Percentiles rank a stretch among this genome's conserved stretches.
These are phyloP conservation scores for Orius insidiosus DNA, from an alignment of 1,140 invertebrate species.

Conservation along the genomic window DNA sequence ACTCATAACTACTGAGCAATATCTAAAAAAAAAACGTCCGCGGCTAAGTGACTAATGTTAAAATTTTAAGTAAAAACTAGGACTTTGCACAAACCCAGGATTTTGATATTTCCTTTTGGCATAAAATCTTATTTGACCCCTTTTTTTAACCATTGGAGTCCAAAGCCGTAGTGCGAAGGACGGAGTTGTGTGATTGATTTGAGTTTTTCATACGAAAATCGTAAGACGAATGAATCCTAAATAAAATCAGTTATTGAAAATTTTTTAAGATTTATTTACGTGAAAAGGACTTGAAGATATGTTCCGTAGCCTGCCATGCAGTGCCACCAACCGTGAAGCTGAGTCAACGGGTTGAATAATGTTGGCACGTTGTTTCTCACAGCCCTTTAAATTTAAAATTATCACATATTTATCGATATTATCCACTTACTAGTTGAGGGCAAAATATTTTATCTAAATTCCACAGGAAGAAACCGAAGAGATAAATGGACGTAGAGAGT, in stretches of 20 bases:
- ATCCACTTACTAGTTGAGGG: constrained; percentile 20
- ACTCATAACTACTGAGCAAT: too few relatives aligned
- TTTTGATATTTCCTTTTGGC: too few relatives aligned
- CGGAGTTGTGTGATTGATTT: constrained; percentile 7
- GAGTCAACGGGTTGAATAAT: constrained; percentile 18
- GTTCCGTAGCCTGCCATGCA: constrained; percentile 21
- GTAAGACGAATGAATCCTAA: constrained; percentile 20
- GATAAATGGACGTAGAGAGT: constrained; percentile 18
- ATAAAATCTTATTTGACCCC: too few relatives aligned
- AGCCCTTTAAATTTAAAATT: constrained; percentile 18
- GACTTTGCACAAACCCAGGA: too few relatives aligned
- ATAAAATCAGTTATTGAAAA: not conserved
- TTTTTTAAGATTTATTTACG: constrained; percentile 16
- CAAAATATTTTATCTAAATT: constrained; percentile 22
- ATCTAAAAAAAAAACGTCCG: too few relatives aligned
- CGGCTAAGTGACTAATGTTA: too few relatives aligned
- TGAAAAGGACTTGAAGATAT: constrained; percentile 22
- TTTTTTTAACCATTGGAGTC: constrained; percentile 9
- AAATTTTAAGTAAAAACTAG: too few relatives aligned
- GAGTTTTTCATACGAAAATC: constrained; percentile 18
- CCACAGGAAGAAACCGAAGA: constrained; percentile 22
- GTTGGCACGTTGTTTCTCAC: constrained; percentile 16
- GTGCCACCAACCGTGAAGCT: constrained; percentile 23
- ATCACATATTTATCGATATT: not conserved
- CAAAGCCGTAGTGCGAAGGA: constrained; percentile 8